Percentiles rank a stretch among this genome's conserved stretches.
These are phyloP conservation scores for Siniperca scherzeri DNA, from an alignment of 2,797 vertebrate species.

Conservation along the genomic window DNA sequence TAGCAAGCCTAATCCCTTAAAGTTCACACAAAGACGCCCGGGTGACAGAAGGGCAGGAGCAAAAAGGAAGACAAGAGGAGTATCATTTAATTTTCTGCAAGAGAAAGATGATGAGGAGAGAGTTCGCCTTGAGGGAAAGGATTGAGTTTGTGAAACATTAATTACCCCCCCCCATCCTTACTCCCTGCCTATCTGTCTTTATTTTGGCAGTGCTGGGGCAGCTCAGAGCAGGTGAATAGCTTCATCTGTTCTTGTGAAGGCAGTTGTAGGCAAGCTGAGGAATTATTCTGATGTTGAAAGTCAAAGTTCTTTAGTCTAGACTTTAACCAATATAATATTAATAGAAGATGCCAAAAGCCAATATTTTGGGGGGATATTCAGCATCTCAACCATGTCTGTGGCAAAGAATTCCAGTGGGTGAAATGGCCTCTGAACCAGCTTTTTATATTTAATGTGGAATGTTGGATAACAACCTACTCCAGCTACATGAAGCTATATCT, in stretches of 20 bases:
- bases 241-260: slow-evolving; percentile 61
- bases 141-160: slow-evolving; percentile 82
- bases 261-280: slow-evolving; percentile 53
- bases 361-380: background rate
- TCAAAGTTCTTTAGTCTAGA: slow-evolving; percentile 18
- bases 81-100: slow-evolving; percentile 78
- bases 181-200: slow-evolving; percentile 59
- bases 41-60: slow-evolving; percentile 79
- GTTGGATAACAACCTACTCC: background rate
- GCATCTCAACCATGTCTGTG: background rate
- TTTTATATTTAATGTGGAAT: background rate
- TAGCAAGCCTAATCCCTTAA: slow-evolving; percentile 77
- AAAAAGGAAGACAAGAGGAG: slow-evolving; percentile 74
- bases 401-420: background rate
- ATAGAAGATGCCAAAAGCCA: background rate
- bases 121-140: slow-evolving; percentile 71
- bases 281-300: slow-evolving; percentile 47
- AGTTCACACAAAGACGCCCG: slow-evolving; percentile 77
- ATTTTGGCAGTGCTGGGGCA: slow-evolving; percentile 41
- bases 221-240: slow-evolving; percentile 65
- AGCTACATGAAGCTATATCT: background rate
- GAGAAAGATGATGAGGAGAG: slow-evolving; percentile 67
- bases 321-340: background rate
- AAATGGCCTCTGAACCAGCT: background rate
- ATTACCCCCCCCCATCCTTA: slow-evolving; percentile 67